phyloP scores from a whole-genome alignment of 2,797 vertebrate genomes.

The Scolopax rusticola region DNA sequence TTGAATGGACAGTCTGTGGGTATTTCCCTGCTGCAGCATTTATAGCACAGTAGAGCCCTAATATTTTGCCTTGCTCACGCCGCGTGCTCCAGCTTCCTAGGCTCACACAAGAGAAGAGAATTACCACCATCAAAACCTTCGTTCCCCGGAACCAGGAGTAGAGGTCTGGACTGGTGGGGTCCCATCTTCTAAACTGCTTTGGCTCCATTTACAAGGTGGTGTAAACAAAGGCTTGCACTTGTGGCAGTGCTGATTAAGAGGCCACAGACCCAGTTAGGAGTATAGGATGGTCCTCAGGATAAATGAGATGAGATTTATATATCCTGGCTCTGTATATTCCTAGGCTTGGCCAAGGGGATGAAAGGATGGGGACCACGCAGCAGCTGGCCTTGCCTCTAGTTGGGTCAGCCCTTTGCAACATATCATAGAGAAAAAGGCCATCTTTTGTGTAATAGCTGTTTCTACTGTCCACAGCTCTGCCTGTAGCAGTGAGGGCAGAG shows the following conservation, averaged over 20 bases:
- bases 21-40: not conserved
- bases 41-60: not conserved
- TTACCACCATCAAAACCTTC: not conserved
- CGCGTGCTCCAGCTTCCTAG: not conserved
- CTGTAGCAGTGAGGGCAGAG: not conserved
- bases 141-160: not conserved
- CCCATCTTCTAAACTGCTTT: not conserved
- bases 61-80: fast-evolving
- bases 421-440: fast-evolving
- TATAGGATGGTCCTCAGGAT: not conserved
- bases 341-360: not conserved
- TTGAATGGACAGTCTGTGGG: not conserved
- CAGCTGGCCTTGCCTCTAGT: not conserved
- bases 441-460: fast-evolving
- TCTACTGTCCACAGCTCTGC: not conserved
- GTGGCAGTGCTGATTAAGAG: not conserved
- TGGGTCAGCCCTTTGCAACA: not conserved
- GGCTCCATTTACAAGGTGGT: not conserved
- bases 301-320: not conserved
- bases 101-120: not conserved
- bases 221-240: not conserved
- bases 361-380: not conserved
- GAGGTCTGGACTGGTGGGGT: not conserved
- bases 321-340: not conserved
- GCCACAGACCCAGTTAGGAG: not conserved